Evolutionary conservation across 2,888 invertebrate species (phyloP).

Genomic region (Eremobia ochroleuca): DNA sequence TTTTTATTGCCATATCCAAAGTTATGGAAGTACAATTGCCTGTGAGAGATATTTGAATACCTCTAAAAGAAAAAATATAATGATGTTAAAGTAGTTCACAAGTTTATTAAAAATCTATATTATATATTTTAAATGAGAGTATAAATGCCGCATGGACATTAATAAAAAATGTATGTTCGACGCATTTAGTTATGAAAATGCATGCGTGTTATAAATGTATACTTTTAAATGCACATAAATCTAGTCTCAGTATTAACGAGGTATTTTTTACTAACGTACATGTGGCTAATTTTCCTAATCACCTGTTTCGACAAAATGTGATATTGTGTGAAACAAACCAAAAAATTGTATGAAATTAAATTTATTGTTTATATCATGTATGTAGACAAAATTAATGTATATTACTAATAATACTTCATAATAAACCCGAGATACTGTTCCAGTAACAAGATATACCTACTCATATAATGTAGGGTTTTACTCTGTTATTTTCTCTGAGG

Average conservation of each 20-base stretch:
- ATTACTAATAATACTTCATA: slow-evolving; percentile 64
- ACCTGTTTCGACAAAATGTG: slow-evolving; percentile 59
- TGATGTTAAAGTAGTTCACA: slow-evolving; percentile 65
- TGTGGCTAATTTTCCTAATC: slow-evolving; percentile 54
- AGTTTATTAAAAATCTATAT: slow-evolving; percentile 58
- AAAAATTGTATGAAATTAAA: slow-evolving; percentile 60
- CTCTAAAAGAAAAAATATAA: slow-evolving; percentile 65
- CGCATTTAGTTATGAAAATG: slow-evolving; percentile 22
- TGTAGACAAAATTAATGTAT: slow-evolving; percentile 64
- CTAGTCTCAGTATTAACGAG: slow-evolving; percentile 52
- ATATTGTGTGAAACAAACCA: slow-evolving; percentile 56
- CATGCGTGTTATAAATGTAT: slow-evolving; percentile 18
- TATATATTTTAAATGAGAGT: slow-evolving; percentile 43
- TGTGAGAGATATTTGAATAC: slow-evolving; percentile 73
- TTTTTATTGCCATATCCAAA: slow-evolving; percentile 60
- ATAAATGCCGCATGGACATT: slow-evolving; percentile 41
- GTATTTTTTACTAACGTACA: slow-evolving; percentile 37
- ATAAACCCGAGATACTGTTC: slow-evolving; percentile 71
- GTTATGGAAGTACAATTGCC: slow-evolving; percentile 71
- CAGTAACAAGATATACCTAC: slow-evolving; percentile 72
- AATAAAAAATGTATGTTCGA: slow-evolving; percentile 26
- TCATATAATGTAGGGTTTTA: slow-evolving; percentile 78
- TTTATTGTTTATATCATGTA: slow-evolving; percentile 64
- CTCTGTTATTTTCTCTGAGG: slow-evolving; percentile 88
- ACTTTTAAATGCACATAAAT: slow-evolving; percentile 37